Conservation (phyloP, 2,797 vertebrate species). For the Ptychadena robeensis region DNA sequence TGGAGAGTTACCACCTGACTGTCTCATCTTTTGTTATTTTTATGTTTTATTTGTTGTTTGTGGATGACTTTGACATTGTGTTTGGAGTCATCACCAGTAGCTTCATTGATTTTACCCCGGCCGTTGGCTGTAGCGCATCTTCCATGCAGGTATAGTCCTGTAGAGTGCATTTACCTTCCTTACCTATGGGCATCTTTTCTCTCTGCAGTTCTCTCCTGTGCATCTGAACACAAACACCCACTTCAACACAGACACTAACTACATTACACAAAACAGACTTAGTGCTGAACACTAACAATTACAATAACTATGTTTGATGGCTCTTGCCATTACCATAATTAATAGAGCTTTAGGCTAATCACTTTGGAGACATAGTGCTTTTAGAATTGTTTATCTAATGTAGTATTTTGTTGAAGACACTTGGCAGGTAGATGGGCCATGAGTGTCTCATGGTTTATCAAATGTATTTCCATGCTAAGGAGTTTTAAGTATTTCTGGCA, state of each 20-base stretch:
- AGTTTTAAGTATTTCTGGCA: background rate
- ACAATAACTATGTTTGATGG: slow-evolving; percentile 53
- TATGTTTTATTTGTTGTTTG: slow-evolving; percentile 26
- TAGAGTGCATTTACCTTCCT: background rate
- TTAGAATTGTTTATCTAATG: slow-evolving; percentile 44
- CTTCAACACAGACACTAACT: slow-evolving; percentile 33
- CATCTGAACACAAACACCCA: background rate
- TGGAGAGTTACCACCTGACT: slow-evolving; percentile 39
- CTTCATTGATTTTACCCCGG: background rate
- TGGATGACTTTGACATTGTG: background rate
- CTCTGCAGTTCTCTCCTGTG: background rate
- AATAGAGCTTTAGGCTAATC: slow-evolving; percentile 59
- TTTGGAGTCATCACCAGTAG: slow-evolving; percentile 10
- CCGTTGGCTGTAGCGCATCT: background rate
- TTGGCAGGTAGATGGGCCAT: background rate
- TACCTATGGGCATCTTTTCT: background rate
- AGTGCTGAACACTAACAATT: slow-evolving; percentile 41
- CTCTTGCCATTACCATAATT: slow-evolving; percentile 50
- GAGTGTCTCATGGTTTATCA: too few species aligned
- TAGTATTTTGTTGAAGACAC: slow-evolving; percentile 4
- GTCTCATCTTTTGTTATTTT: slow-evolving; percentile 41
- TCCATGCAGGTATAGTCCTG: slow-evolving; percentile 35
- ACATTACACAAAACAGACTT: slow-evolving; percentile 53
- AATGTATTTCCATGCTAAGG: background rate
- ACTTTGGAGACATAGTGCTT: slow-evolving; percentile 39